Percentiles rank a stretch among this genome's conserved stretches.
Evolutionary conservation across 2,113 vertebrate species (phyloP).

Genomic region (Grammomys surdaster): DNA sequence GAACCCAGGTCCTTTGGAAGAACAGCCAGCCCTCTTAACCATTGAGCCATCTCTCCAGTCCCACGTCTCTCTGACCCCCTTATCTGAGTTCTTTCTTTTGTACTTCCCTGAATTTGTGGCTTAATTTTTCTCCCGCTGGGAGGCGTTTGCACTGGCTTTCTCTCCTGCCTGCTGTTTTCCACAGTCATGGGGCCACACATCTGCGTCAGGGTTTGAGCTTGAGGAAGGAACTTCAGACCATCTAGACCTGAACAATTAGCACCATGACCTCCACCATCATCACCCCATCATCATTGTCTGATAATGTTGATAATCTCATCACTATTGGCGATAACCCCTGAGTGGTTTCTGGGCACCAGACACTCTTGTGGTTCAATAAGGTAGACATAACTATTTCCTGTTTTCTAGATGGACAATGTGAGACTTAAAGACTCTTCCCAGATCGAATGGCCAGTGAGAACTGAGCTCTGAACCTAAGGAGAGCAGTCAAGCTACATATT

Average conservation of each 20-base stretch:
- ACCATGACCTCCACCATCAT: not conserved
- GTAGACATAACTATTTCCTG: not conserved
- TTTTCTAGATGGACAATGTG: not conserved
- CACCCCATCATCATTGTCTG: not conserved
- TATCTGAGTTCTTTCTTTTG: not conserved
- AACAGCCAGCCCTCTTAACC: no score
- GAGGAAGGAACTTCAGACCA: not conserved
- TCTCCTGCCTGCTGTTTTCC: not conserved
- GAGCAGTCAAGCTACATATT: not conserved
- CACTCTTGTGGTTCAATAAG: not conserved
- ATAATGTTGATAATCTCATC: not conserved
- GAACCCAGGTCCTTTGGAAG: no score
- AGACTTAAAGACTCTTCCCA: slow-evolving; percentile 18
- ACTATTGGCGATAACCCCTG: no score
- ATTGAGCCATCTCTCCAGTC: no score
- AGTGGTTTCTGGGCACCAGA: not conserved
- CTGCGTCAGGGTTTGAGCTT: not conserved
- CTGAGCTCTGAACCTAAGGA: not conserved
- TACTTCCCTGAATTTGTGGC: not conserved
- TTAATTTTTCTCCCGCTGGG: not conserved
- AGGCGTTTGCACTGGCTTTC: not conserved
- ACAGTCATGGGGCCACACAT: not conserved
- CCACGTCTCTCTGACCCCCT: not conserved
- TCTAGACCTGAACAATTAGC: not conserved
- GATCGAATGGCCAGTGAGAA: not conserved